Base-by-base conservation (phyloP, 1,140 invertebrate genomes). In the Plodia interpunctella region DNA sequence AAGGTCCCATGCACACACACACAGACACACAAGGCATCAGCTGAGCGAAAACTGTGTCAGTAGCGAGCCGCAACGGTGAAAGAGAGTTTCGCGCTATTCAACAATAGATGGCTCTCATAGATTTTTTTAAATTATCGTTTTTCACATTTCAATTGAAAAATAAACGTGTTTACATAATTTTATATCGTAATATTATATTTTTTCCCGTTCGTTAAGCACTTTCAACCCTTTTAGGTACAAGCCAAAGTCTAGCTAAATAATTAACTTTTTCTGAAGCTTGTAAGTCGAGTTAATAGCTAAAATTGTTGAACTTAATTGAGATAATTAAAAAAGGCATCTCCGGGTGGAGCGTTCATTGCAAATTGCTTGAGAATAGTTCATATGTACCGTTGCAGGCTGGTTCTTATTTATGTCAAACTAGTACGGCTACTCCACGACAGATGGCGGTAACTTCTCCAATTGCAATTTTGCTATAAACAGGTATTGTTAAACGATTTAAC, bases 1-100 rank as follows among this genome's bases (percentile, higher is more conserved):
- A 66, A 75, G 57, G 60, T 57, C 65, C 62, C 64, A n/a, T n/a
- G n/a, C n/a, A n/a, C n/a, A n/a, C 60, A 55, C 67, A 62, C 62
- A 66, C 65, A 68, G 58, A 49, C 28, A 38, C 62, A 59, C 30
- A 44, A 57, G 59, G 66, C 69, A 85, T 78, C 86, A 87, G 86
- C 86, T 88, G 86, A 73, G 70, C 62, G 66, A 65, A 78, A 88
- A 80, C 61, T 88, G 76, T 86, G 86, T 88, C 82, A 88, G 66
- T 78, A 83, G 78, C 81, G 78, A 78, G 53, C 62, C 60, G 53
- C 63, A 82, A 86, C 83, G 82, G 84, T 83, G 83, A 72, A 77
- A 77, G 71, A 78, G 73, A 50, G 21, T 58, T 54, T 59, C 49
- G 57, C 70, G 66, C 86, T 79, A 81, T 76, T 86, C 74, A 61